Evolutionary conservation across 2,888 invertebrate genomes (phyloP), one percentile per base, ranked within the genome.

Genomic region (Conistra vaccinii): DNA sequence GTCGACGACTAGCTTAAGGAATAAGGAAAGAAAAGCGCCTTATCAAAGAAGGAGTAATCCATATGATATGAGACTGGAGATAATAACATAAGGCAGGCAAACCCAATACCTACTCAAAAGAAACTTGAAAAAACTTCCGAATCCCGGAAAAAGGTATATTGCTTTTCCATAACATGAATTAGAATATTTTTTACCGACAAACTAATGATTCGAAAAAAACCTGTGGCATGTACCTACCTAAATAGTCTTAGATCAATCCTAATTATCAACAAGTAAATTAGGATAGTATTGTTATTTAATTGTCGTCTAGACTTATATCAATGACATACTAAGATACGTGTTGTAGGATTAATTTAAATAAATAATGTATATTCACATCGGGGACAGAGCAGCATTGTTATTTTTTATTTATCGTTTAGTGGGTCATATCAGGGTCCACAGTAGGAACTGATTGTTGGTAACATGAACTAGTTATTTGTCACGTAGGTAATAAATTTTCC

Each of bases 221-320:
- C n/a, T n/a, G 32, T 20, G n/a, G 55, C n/a, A 32, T 9, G 4
- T 5, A 32, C 17, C 5, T 9, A 23, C 12, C 7, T 48, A 5
- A 23, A 26, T 39, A 35, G 23, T 23, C 51, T 23, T 53, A 26
- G n/a, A 67, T 23, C 20, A 35, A 29, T 51, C 6, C 3, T 42
- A 42, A 42, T 71, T n/a, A 71, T 20, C 20, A 17, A 71, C 23
- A 51, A 1, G n/a, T 51, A n/a, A 51, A 51, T 51, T n/a, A 32
- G 20, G 53, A 72, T 42, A 17, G 32, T 10, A 26, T 14, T 71
- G 14, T 42, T 45, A 42, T n/a, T n/a, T n/a, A n/a, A n/a, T 42
- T 32, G 60, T 61, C 51, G 73, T 73, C 61, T 73, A 45, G 61
- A 72, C 60, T 42, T n/a, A 69, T 23, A 39, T 60, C 48, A 20